Conservation (phyloP, 2,113 vertebrate genomes). For the Budorcas taxicolor region DNA sequence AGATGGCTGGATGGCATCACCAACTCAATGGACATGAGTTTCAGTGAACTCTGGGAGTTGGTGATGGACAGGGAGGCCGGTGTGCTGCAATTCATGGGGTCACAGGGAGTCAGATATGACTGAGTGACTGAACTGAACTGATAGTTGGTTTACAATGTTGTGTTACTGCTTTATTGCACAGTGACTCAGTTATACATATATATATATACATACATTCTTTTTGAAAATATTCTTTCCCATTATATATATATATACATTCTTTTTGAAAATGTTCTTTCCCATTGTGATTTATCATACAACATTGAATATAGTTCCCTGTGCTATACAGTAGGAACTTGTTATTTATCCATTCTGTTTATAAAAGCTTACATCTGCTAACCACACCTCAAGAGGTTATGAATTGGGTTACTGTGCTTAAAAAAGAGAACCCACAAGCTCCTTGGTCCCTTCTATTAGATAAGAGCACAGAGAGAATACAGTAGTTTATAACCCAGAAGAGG, state of each 20-base stretch:
- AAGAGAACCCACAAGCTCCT: background rate
- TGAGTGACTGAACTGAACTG: too few relatives aligned
- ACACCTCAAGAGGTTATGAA: background rate
- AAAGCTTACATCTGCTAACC: background rate
- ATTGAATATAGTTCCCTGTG: background rate
- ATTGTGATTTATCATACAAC: background rate
- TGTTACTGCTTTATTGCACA: background rate
- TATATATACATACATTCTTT: background rate
- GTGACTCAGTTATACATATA: background rate
- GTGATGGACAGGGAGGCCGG: too few relatives aligned
- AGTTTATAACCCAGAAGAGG: background rate
- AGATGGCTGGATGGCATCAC: too few relatives aligned
- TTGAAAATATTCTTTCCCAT: background rate
- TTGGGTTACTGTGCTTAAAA: background rate
- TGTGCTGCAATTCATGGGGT: too few relatives aligned
- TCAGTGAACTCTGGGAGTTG: too few relatives aligned
- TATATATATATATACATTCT: background rate
- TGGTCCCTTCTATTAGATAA: background rate
- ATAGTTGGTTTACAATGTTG: background rate
- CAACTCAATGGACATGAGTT: too few relatives aligned
- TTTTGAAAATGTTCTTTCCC: background rate
- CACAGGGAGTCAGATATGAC: rapidly evolving
- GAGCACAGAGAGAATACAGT: background rate
- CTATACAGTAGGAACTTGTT: background rate
- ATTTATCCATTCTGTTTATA: background rate